Base-by-base conservation (phyloP, 2,888 invertebrate species). In the Hipparchia sbordonii region DNA sequence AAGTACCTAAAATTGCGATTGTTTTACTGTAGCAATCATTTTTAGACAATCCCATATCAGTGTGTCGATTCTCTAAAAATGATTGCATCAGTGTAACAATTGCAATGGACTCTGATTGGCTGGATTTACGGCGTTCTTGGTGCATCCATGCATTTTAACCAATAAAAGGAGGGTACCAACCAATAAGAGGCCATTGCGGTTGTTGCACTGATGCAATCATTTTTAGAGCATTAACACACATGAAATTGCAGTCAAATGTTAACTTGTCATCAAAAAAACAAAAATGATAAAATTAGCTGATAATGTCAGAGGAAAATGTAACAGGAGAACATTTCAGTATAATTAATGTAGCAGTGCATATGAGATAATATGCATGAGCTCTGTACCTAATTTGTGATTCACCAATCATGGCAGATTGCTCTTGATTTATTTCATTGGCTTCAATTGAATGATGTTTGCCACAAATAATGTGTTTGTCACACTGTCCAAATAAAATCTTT, bases 391-490 rank as follows among this genome's bases (percentile, higher is more conserved):
- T 81, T 84, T 86, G 79, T 89, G 89, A 91, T 82, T 90, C 91
- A 89, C 82, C 86, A 88, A 87, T 89, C 84, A 79, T 77, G 79
- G 85, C 84, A 87, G 81, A 88, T 88, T 88, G 87, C 79, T 84
- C 84, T 80, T 77, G 83, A 84, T 87, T 83, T 85, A 83, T 82
- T 81, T 79, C 80, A 88, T 87, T 89, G 87, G 82, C 79, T 82
- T 81, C 88, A 90, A 91, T 91, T 92, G 86, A 86, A 84, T 84
- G 83, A 87, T 84, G 81, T 81, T 70, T 76, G 68, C 72, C 68
- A 73, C 60, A 76, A 72, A 76, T 71, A 73, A 51, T 33, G 33
- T 8, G 48, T 61, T 48, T 67, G 59, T 63, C 56, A 73, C 61
- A 68, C 52, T 72, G 56, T 54, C 65, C 10, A 67, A 72, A 74